Base-by-base conservation (phyloP, 2,797 vertebrate genomes). In the Cygnus olor region DNA sequence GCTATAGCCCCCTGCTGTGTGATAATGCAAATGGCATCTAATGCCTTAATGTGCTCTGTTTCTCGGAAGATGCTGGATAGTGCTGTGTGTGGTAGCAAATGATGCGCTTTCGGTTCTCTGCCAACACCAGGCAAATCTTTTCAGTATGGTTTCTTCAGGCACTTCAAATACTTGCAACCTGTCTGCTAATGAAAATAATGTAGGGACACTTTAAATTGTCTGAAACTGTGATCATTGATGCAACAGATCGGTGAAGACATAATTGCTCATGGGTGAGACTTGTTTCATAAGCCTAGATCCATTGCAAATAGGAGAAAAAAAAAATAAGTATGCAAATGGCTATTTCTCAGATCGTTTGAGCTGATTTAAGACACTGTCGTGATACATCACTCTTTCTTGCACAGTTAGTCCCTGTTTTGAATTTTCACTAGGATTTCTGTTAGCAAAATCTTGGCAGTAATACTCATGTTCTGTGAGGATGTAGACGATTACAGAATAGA, bases 1-100 rank as follows among this genome's bases (percentile, higher is more conserved):
- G 94, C 96, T 97, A 93, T 98, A 98, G 97, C 98, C 98, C 98
- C 98, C 98, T 98, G 98, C 98, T 98, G 98, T 98, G 98, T 96
- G 97, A 96, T 96, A 97, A 97, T 98, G 98, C 97, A 98, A 98
- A 98, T 97, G 96, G 97, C 98, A 98, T 97, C 97, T 95, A 83
- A 89, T 97, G 87, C 95, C 95, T 96, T 97, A 86, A 95, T 86
- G 78, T 88, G 87, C 90, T 95, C 54, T 34, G 92, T 91, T 90
- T 89, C 4, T 38, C 61, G 56, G 54, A 78, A 85, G 91, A 73
- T 70, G 27, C 80, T 49, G 83, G 74, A 57, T 94, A 88, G 79
- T 91, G 90, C 90, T 54, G 18, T 54, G 49, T 36, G 89, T 94
- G 78, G 84, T 83, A 77, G 40, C 63, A 79, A 96, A 89, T 18